These are phyloP conservation scores for Euclidia mi DNA, from an alignment of 2,888 invertebrate genomes.

Conservation along the genomic window DNA sequence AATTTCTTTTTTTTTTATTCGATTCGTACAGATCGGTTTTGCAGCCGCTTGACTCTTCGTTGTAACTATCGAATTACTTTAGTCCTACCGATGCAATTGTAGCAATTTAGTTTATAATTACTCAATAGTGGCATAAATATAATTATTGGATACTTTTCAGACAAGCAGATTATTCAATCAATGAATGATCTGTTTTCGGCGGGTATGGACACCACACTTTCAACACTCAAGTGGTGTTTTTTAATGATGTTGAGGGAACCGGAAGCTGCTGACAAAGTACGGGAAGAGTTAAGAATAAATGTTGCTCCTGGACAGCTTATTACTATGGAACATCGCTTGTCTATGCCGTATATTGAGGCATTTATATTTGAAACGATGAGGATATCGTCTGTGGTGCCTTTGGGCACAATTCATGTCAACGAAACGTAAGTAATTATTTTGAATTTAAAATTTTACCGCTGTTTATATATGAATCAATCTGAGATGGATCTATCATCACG, in stretches of 20 bases:
- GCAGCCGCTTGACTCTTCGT: too few species aligned
- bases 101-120: too few species aligned
- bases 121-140: too few species aligned
- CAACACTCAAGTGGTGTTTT: constrained; percentile 94
- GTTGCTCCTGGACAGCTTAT: constrained; percentile 93
- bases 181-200: constrained; percentile 96
- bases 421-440: constrained; percentile 91
- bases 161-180: constrained; percentile 95
- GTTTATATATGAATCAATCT: too few species aligned
- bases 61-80: too few species aligned
- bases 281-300: constrained; percentile 93
- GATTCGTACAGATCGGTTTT: too few species aligned
- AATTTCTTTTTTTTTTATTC: too few species aligned
- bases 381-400: constrained; percentile 94
- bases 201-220: constrained; percentile 96
- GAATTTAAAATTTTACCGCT: too few species aligned
- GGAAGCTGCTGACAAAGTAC: constrained; percentile 92
- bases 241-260: constrained; percentile 95
- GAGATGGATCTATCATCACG: too few species aligned
- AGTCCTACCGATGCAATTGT: too few species aligned
- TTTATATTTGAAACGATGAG: constrained; percentile 95
- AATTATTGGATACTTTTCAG: constrained; percentile 81
- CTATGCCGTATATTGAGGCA: constrained; percentile 94
- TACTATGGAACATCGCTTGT: constrained; percentile 92
- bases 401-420: constrained; percentile 96